Evolutionary conservation across 2,888 invertebrate species (phyloP).

Genomic region (Elgonia sp.): DNA sequence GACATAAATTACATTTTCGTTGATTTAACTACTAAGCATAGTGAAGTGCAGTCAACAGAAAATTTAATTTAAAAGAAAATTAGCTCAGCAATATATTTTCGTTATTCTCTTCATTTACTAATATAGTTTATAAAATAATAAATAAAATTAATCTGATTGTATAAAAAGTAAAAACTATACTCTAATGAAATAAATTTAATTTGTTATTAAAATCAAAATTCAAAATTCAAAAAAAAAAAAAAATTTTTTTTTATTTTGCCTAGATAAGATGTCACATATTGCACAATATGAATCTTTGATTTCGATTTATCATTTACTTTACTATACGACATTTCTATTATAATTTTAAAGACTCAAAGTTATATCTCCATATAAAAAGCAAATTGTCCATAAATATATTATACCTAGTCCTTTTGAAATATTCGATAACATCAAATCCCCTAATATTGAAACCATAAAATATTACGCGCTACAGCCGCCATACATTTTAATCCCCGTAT

Average conservation of each 20-base stretch:
- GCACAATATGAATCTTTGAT: no score
- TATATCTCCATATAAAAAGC: neutral
- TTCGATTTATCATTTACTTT: no score
- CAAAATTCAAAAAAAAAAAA: no score
- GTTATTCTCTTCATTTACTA: neutral
- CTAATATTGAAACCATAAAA: slow-evolving; percentile 24
- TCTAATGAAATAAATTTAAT: no score
- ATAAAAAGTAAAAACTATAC: no score
- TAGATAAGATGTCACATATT: no score
- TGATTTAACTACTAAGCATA: slow-evolving; percentile 44
- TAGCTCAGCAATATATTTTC: slow-evolving; percentile 24
- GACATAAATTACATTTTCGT: slow-evolving; percentile 49
- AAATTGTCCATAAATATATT: slow-evolving; percentile 11
- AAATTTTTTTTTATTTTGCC: no score
- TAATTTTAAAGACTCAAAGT: neutral
- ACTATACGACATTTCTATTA: neutral
- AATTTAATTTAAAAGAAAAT: neutral
- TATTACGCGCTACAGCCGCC: neutral
- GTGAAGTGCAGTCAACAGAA: slow-evolving; percentile 45
- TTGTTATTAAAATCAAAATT: no score
- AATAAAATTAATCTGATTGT: no score
- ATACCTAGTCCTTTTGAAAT: neutral
- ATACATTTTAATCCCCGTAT: slow-evolving; percentile 23
- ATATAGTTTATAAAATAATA: no score
- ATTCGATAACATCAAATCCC: neutral